Evolutionary conservation across 2,113 vertebrate species (phyloP), one percentile per base, ranked within the genome.

Genomic region (Conger conger): DNA sequence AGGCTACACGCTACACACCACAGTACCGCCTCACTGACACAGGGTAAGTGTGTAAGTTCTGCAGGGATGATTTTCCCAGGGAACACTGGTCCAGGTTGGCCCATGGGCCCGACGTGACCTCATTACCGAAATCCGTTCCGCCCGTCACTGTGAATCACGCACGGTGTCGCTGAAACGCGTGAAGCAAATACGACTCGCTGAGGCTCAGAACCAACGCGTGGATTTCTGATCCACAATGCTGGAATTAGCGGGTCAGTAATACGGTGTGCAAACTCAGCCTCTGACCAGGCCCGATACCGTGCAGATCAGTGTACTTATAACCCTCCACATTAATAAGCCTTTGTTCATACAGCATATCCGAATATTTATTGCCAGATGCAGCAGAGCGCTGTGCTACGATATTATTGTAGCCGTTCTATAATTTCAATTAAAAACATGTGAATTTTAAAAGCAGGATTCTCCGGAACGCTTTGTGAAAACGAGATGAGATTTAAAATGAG

Each of bases 111-210:
- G 97, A 97, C 97, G 97, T 97, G 96, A 97, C 96, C 96, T 97
- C 95, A 96, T 97, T 96, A 97, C 94, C 92, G 85, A 95, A 93
- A 95, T 97, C 96, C 95, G 97, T 97, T 97, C 95, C 93, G 94
- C 94, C 93, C 97, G 97, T 97, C 97, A 95, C 96, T 92, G 94
- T 93, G 94, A 93, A 96, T 97, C 95, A 95, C 94, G 95, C 94
- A 93, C 90, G 27, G 90, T 94, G 96, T 96, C 97, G 95, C 91
- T 97, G 96, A 97, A 94, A 93, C 3, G 76, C 54, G 1, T 88
- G 88, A 78, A 92, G 89, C 91, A 87, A 85, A 90, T 87, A 88
- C 92, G 88, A 92, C 91, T 88, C 86, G 88, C 92, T 91, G 93
- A 93, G 91, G 91, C 0, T 38, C 30, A 86, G 91, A 84, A 87